These are phyloP conservation scores for Proteles cristata DNA, from an alignment of 2,113 vertebrate genomes.

Conservation along the genomic window DNA sequence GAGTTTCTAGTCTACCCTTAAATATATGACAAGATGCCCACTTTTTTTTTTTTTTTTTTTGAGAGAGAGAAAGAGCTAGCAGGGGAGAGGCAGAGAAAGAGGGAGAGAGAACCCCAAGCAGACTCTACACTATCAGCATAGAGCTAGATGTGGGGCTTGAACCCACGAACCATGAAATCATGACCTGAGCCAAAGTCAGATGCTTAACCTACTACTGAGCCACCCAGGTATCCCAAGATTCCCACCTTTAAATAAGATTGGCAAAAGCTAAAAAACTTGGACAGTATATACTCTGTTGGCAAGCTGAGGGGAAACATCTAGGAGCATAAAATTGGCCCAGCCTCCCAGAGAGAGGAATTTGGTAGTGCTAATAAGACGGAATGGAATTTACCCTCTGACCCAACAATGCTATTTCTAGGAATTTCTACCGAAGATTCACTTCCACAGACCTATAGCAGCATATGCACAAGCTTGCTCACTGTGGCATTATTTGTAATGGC, in stretches of 20 bases:
- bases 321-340: neutral
- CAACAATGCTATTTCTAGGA: neutral
- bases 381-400: neutral
- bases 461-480: neutral
- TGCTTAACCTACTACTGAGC: too few species aligned
- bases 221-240: neutral
- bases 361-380: neutral
- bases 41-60: too few species aligned
- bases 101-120: too few species aligned
- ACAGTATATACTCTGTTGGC: neutral
- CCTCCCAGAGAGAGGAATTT: neutral
- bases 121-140: too few species aligned
- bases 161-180: too few species aligned
- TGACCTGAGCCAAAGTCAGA: too few species aligned
- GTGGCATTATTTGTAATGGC: neutral
- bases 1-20: neutral
- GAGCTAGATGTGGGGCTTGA: too few species aligned
- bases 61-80: too few species aligned
- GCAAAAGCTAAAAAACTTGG: neutral
- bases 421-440: neutral
- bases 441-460: neutral
- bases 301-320: neutral
- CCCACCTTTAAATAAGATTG: neutral
- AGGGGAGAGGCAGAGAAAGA: too few species aligned
- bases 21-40: neutral